Percentiles rank a stretch among this genome's conserved stretches.
Evolutionary conservation across 2,888 invertebrate genomes (phyloP).

Genomic region (Agriopis aurantiaria): DNA sequence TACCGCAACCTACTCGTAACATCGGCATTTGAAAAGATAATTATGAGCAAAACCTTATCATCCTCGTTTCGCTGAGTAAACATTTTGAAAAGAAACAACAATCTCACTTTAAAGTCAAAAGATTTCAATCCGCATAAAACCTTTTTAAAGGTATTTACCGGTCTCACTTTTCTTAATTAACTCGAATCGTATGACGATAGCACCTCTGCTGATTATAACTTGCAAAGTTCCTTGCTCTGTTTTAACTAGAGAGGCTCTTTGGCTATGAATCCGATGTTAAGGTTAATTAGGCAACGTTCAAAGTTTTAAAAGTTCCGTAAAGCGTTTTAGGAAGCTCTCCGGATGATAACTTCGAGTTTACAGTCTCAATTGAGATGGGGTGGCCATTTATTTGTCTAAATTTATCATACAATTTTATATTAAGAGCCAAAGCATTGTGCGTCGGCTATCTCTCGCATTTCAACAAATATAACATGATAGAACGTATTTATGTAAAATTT

Average conservation of each 20-base stretch:
- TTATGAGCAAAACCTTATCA: too few species aligned
- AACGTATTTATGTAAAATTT: too few species aligned
- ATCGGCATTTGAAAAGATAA: too few species aligned
- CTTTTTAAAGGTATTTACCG: constrained; percentile 5
- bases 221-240: constrained; percentile 40
- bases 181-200: constrained; percentile 58
- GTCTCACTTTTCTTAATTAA: constrained; percentile 22
- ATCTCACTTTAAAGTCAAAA: not conserved
- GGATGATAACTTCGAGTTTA: constrained; percentile 28
- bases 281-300: constrained; percentile 39
- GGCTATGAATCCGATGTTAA: constrained; percentile 36
- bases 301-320: constrained; percentile 36
- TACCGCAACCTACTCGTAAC: too few species aligned
- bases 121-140: not conserved
- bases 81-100: too few species aligned
- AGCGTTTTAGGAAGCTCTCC: constrained; percentile 30
- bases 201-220: constrained; percentile 77
- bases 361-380: constrained; percentile 28
- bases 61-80: too few species aligned
- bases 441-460: too few species aligned
- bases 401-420: constrained; percentile 5
- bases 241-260: constrained; percentile 43
- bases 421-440: too few species aligned
- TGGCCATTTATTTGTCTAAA: constrained; percentile 13
- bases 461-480: too few species aligned